phyloP scores from a whole-genome alignment of 1,140 invertebrate species.

The Bombus superbus region DNA sequence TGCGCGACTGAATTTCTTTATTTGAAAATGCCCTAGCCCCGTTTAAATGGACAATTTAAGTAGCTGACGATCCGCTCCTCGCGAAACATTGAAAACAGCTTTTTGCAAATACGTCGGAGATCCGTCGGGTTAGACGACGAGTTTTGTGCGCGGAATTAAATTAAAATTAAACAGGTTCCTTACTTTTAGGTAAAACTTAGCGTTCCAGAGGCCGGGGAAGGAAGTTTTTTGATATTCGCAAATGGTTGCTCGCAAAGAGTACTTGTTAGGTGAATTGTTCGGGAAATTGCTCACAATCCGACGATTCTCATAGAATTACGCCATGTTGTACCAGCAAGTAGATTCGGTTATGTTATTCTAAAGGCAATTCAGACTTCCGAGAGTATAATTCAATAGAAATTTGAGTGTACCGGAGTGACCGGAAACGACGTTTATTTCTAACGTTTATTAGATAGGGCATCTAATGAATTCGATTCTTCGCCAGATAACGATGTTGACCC shows the following conservation, averaged over 20 bases:
- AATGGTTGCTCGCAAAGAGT: background rate
- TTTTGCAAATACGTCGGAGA: background rate
- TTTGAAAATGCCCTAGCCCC: background rate
- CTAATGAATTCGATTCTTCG: conserved; percentile 3
- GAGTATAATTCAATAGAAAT: background rate
- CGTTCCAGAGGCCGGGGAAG: background rate
- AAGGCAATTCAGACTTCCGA: background rate
- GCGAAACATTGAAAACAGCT: too few species aligned
- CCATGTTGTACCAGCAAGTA: background rate
- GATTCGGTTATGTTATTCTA: background rate
- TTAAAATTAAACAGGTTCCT: conserved; percentile 6
- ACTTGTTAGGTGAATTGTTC: conserved; percentile 25
- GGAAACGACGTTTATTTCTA: background rate
- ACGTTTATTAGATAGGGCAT: conserved; percentile 3
- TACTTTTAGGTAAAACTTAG: background rate
- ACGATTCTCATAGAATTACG: too few species aligned
- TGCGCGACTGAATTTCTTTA: background rate
- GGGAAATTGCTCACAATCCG: background rate
- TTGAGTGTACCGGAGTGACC: background rate
- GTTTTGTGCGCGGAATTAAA: background rate
- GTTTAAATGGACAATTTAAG: background rate
- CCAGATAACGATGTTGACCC: background rate
- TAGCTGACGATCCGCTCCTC: background rate
- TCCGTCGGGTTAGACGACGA: background rate
- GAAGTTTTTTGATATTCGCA: background rate